Conservation (phyloP, 1,140 invertebrate species). For the Euura saliciscinereae region DNA sequence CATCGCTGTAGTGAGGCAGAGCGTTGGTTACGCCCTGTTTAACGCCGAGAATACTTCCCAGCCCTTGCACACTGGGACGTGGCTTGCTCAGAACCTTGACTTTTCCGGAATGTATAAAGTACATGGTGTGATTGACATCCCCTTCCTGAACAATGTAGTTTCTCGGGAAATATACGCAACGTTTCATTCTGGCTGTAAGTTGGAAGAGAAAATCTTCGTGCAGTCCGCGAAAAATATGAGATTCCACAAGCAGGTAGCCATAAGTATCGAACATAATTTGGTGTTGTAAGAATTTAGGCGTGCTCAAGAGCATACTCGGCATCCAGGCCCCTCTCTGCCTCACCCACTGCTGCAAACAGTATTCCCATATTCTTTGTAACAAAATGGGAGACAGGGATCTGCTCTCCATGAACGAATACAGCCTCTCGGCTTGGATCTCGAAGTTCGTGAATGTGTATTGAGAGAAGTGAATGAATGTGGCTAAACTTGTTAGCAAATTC, state of each 20-base stretch:
- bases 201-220: constrained; percentile 53
- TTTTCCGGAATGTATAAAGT: constrained; percentile 51
- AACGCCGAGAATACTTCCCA: neutral
- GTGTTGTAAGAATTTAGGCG: constrained; percentile 43
- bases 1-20: neutral
- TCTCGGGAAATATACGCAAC: constrained; percentile 48
- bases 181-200: constrained; percentile 44
- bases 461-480: neutral
- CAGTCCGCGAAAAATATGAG: constrained; percentile 47
- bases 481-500: neutral
- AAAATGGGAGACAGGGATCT: constrained; percentile 51
- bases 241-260: constrained; percentile 32
- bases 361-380: constrained; percentile 43
- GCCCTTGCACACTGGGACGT: neutral
- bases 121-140: constrained; percentile 56
- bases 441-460: neutral
- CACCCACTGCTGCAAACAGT: constrained; percentile 49
- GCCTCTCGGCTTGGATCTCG: neutral
- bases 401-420: constrained; percentile 50
- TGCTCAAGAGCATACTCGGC: constrained; percentile 46
- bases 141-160: constrained; percentile 54
- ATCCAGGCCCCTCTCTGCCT: constrained; percentile 47
- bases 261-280: constrained; percentile 14
- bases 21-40: neutral
- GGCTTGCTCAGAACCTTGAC: constrained; percentile 30